Evolutionary conservation across 1,140 invertebrate genomes (phyloP).

Genomic region (Papilio glaucus): DNA sequence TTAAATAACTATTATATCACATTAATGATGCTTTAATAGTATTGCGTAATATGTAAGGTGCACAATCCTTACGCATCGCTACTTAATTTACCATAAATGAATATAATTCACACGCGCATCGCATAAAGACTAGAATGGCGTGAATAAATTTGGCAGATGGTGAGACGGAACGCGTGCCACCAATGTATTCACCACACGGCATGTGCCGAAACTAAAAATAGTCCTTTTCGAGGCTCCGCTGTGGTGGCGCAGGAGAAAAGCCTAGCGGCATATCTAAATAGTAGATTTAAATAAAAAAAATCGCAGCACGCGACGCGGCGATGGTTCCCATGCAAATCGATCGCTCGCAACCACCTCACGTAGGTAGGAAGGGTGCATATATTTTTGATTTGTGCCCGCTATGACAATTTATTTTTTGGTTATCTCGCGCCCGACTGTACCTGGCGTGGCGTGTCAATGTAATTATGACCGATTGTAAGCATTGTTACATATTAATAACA

Average conservation of each 20-base stretch:
- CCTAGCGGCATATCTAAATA: constrained; percentile 76
- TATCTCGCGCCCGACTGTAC: constrained; percentile 57
- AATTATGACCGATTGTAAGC: constrained; percentile 27
- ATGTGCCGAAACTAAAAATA: constrained; percentile 51
- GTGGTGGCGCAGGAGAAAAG: constrained; percentile 61
- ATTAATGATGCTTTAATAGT: background rate
- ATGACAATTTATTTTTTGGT: constrained; percentile 74
- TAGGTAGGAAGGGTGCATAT: constrained; percentile 79
- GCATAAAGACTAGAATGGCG: constrained; percentile 37
- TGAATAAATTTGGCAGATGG: constrained; percentile 39
- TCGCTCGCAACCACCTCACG: constrained; percentile 70
- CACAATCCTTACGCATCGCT: constrained; percentile 14
- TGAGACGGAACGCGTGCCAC: constrained; percentile 27
- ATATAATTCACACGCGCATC: constrained; percentile 35
- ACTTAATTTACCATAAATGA: constrained; percentile 34
- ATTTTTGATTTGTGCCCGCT: constrained; percentile 80
- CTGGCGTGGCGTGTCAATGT: constrained; percentile 6
- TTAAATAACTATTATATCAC: too few relatives aligned
- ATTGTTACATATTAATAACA: constrained; percentile 29
- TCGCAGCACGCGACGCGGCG: constrained; percentile 73
- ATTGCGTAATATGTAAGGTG: constrained; percentile 24
- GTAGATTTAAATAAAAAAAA: constrained; percentile 82
- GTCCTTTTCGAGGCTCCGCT: constrained; percentile 49
- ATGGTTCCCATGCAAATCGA: constrained; percentile 69
- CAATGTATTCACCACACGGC: constrained; percentile 55